Evolutionary conservation across 2,888 invertebrate species (phyloP), one percentile per base, ranked within the genome.

Genomic region (Ferrisia virgata): DNA sequence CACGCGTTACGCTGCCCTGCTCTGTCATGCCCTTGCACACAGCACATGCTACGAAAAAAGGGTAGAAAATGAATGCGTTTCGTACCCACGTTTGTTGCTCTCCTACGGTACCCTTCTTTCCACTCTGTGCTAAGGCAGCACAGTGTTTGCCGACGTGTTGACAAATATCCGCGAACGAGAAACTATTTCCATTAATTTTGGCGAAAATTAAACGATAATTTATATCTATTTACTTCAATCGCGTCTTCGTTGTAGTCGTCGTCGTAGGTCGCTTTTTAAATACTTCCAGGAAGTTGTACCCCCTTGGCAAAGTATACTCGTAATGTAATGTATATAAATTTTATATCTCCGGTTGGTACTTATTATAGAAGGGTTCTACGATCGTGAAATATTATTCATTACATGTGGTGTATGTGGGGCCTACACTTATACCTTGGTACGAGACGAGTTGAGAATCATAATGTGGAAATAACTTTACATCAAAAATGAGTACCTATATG

Each of bases 171-270:
- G 25, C 53, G 22, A 53, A 64, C n/a, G 28, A 25, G 28, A 64
- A 64, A 64, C 64, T 64, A 64, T 64, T 64, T 64, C 64, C 64
- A 64, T 64, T 64, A 64, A 64, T 64, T 64, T 64, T 15, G 64
- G 28, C 64, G 28, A 28, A 64, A 31, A 64, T 64, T 64, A 28
- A 25, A 64, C 64, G 28, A 64, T 64, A 64, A 64, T 64, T 64
- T 64, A 64, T 64, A 64, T 64, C 64, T 64, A 64, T 64, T 64
- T 64, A 28, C 64, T 64, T 64, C 64, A 64, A 64, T 64, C 64
- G 64, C 28, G 28, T 25, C 58, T 22, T 58, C 39, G 47, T 47
- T 13, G 47, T 5, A n/a, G 11, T 11, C 22, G 53, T 18, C 22
- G 53, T 53, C 53, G 53, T 53, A 22, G 53, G 64, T 64, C 64